These are phyloP conservation scores for Drosophila cardini DNA, from an alignment of 1,140 invertebrate species.

Conservation along the genomic window DNA sequence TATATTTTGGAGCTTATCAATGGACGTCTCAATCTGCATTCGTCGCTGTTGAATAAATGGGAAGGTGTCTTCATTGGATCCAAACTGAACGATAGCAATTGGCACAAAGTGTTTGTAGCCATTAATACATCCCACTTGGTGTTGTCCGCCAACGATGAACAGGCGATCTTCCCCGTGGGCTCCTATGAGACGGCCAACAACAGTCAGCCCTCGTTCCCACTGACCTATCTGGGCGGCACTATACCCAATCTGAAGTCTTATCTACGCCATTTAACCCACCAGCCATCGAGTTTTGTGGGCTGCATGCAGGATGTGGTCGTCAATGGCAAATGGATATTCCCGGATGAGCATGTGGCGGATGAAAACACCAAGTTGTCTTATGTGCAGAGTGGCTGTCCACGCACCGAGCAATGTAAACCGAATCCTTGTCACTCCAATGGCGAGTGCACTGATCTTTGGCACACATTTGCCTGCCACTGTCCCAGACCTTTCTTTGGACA, in stretches of 20 bases:
- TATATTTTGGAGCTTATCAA: slow-evolving; percentile 93
- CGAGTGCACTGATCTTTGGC: slow-evolving; percentile 95
- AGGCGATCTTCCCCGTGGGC: slow-evolving; percentile 94
- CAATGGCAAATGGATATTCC: slow-evolving; percentile 91
- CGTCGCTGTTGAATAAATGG: slow-evolving; percentile 94
- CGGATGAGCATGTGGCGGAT: slow-evolving; percentile 65
- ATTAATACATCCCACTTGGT: slow-evolving; percentile 94
- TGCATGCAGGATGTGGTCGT: slow-evolving; percentile 96
- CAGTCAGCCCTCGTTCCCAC: slow-evolving; percentile 91
- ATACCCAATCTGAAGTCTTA: slow-evolving; percentile 86
- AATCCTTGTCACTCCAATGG: slow-evolving; percentile 95
- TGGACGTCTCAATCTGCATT: slow-evolving; percentile 93
- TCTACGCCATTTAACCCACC: slow-evolving; percentile 88
- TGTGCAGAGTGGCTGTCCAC: slow-evolving; percentile 90
- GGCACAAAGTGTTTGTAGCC: slow-evolving; percentile 94
- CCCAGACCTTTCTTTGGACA: slow-evolving; percentile 93
- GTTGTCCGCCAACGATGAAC: slow-evolving; percentile 93
- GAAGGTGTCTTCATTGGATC: slow-evolving; percentile 94
- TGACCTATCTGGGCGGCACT: slow-evolving; percentile 91
- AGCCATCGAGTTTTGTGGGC: slow-evolving; percentile 92
- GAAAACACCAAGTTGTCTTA: slow-evolving; percentile 84
- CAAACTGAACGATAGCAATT: slow-evolving; percentile 92
- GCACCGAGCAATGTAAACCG: slow-evolving; percentile 92
- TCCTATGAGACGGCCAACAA: slow-evolving; percentile 90
- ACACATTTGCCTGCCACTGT: slow-evolving; percentile 93